Evolutionary conservation across 2,797 vertebrate species (phyloP).

Genomic region (Lithobates pipiens): DNA sequence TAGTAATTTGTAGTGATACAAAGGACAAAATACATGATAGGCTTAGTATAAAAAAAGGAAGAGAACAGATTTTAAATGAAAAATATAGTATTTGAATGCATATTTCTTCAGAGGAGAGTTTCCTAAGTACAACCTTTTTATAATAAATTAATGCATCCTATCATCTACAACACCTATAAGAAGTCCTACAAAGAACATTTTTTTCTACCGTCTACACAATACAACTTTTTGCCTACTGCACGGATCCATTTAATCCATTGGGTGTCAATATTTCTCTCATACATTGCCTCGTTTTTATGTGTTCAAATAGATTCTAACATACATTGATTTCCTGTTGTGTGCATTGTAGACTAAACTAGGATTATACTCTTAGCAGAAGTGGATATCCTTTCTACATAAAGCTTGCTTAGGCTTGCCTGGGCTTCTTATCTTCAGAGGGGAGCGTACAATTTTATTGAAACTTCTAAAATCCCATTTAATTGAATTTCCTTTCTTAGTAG

Average conservation of each 20-base stretch:
- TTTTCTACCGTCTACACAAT: slow-evolving; percentile 19
- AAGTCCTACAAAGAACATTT: slow-evolving; percentile 14
- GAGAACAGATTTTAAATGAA: too few relatives aligned
- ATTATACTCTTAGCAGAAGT: slow-evolving; percentile 95
- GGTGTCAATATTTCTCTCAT: slow-evolving; percentile 87
- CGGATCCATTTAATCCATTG: slow-evolving; percentile 89
- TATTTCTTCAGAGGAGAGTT: too few relatives aligned
- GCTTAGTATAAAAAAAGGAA: too few relatives aligned
- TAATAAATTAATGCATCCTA: background rate
- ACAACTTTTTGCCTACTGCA: slow-evolving; percentile 18
- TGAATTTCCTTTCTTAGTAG: slow-evolving; percentile 96
- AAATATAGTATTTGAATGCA: too few relatives aligned
- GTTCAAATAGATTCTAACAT: slow-evolving; percentile 92
- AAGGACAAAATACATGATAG: too few relatives aligned
- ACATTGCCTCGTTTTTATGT: slow-evolving; percentile 94
- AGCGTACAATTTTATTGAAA: slow-evolving; percentile 97
- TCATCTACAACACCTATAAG: slow-evolving; percentile 17
- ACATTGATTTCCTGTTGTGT: slow-evolving; percentile 94
- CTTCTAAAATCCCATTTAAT: slow-evolving; percentile 99
- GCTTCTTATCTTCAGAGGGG: slow-evolving; percentile 93
- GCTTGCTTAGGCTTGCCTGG: slow-evolving; percentile 77
- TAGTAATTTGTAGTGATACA: too few relatives aligned
- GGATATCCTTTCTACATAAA: slow-evolving; percentile 91
- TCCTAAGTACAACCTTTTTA: too few relatives aligned
- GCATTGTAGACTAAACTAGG: slow-evolving; percentile 92